Percentiles rank a stretch among this genome's conserved stretches.
Evolutionary conservation across 2,888 invertebrate genomes (phyloP).

Genomic region (Sisyra nigra): DNA sequence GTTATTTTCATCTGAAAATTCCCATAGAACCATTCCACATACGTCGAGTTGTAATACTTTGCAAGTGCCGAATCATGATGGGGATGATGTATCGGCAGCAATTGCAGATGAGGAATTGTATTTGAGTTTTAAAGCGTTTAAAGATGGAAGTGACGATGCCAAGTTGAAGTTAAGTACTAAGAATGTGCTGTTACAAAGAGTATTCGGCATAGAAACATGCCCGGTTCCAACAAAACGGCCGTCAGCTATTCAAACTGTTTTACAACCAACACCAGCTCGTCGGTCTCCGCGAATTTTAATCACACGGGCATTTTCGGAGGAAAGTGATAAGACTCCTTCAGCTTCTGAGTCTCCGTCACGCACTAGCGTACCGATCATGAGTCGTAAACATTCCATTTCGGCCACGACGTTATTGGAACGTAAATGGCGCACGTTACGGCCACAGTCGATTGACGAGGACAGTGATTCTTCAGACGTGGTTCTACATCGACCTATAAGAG

Average conservation of each 20-base stretch:
- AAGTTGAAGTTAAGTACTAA: constrained; percentile 36
- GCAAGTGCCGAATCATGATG: constrained; percentile 39
- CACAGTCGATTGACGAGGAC: constrained; percentile 17
- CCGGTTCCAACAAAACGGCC: constrained; percentile 14
- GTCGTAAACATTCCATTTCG: constrained; percentile 25
- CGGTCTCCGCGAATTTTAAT: constrained; percentile 55
- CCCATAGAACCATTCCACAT: constrained; percentile 35
- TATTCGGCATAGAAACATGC: constrained; percentile 33
- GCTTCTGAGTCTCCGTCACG: constrained; percentile 24
- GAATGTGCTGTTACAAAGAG: constrained; percentile 41
- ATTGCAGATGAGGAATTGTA: constrained; percentile 24
- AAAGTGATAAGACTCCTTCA: constrained; percentile 42
- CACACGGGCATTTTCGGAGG: constrained; percentile 56
- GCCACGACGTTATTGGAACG: constrained; percentile 25
- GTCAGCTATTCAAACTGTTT: constrained; percentile 21
- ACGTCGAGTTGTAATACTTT: constrained; percentile 54
- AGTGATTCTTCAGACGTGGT: constrained; percentile 18
- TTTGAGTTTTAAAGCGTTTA: constrained; percentile 13
- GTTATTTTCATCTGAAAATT: constrained; percentile 17
- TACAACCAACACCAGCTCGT: constrained; percentile 18
- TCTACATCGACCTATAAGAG: constrained; percentile 11
- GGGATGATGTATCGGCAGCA: constrained; percentile 19
- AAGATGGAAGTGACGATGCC: constrained; percentile 14
- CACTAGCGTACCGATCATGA: constrained; percentile 16
- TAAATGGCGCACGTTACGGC: constrained; percentile 24